These are phyloP conservation scores for Corydoras sp. DNA, from an alignment of 2,113 vertebrate genomes.

Conservation along the genomic window DNA sequence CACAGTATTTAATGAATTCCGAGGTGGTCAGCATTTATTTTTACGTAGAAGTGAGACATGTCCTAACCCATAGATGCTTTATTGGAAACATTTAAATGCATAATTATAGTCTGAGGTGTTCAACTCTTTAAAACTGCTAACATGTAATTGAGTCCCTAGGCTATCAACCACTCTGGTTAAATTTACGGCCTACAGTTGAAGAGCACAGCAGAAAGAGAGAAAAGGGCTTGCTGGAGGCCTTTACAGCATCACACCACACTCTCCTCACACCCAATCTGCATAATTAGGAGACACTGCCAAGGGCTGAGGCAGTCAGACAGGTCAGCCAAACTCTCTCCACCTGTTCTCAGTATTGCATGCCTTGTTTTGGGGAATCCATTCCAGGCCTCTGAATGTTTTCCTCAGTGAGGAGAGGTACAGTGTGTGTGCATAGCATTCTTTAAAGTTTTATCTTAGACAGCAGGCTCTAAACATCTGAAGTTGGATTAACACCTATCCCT, in stretches of 20 bases:
- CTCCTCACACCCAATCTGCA: conserved; percentile 39
- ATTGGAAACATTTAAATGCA: background rate
- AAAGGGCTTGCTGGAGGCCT: conserved; percentile 27
- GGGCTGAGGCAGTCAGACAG: conserved; percentile 20
- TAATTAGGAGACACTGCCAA: conserved; percentile 44
- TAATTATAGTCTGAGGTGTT: conserved; percentile 21
- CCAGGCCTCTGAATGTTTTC: conserved; percentile 36
- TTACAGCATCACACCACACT: conserved; percentile 38
- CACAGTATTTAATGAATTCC: too few relatives aligned
- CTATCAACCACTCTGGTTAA: conserved; percentile 33
- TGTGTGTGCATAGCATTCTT: conserved; percentile 5
- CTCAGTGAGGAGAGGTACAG: conserved; percentile 35
- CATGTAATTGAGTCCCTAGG: conserved; percentile 24
- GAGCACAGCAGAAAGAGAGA: conserved; percentile 19
- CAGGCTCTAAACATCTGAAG: conserved; percentile 22
- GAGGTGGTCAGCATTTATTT: too few relatives aligned
- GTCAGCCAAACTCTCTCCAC: conserved; percentile 41
- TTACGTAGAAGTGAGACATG: too few relatives aligned
- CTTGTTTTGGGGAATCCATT: conserved; percentile 44
- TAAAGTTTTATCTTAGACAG: conserved; percentile 10
- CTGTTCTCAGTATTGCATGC: conserved; percentile 25
- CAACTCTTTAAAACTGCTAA: background rate
- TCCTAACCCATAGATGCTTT: background rate
- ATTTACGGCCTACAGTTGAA: conserved; percentile 38
- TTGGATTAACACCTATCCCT: conserved; percentile 31